phyloP scores from a whole-genome alignment of 2,797 vertebrate genomes.

The Acrocephalus scirpaceus region DNA sequence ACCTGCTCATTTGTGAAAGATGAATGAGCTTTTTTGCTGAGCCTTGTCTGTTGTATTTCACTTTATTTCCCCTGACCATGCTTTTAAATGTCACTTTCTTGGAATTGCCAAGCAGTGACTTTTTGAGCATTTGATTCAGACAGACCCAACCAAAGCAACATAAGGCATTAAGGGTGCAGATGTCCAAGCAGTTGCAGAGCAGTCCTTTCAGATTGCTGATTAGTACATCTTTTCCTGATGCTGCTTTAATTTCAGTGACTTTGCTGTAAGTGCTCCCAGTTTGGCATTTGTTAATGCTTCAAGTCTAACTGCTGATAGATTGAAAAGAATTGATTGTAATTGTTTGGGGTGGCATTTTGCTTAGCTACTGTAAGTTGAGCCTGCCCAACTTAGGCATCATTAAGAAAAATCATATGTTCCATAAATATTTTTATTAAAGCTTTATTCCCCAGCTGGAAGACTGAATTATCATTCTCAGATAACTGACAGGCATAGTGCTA shows the following conservation, averaged over 20 bases:
- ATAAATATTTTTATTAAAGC: slow-evolving; percentile 60
- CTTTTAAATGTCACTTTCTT: neutral
- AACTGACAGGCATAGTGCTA: slow-evolving; percentile 40
- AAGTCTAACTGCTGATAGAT: neutral
- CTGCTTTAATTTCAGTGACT: neutral
- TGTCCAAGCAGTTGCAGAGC: neutral
- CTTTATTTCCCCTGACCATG: neutral
- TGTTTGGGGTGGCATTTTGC: neutral
- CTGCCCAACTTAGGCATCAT: neutral
- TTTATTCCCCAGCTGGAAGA: slow-evolving; percentile 36
- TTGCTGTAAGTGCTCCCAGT: neutral
- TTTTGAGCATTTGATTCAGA: neutral
- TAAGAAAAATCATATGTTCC: slow-evolving; percentile 4
- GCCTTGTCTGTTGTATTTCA: neutral
- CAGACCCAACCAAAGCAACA: neutral
- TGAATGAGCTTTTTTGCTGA: neutral
- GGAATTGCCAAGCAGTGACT: neutral
- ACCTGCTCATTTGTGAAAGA: slow-evolving; percentile 33
- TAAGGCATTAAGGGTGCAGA: neutral
- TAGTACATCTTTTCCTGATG: neutral
- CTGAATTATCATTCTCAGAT: slow-evolving; percentile 26
- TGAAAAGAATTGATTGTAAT: slow-evolving; percentile 3
- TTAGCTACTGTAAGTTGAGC: neutral
- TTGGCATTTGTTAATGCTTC: neutral
- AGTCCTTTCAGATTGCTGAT: neutral